Percentiles rank a stretch among this genome's conserved stretches.
Evolutionary conservation across 1,140 invertebrate species (phyloP).

Genomic region (Conus ventricosus): DNA sequence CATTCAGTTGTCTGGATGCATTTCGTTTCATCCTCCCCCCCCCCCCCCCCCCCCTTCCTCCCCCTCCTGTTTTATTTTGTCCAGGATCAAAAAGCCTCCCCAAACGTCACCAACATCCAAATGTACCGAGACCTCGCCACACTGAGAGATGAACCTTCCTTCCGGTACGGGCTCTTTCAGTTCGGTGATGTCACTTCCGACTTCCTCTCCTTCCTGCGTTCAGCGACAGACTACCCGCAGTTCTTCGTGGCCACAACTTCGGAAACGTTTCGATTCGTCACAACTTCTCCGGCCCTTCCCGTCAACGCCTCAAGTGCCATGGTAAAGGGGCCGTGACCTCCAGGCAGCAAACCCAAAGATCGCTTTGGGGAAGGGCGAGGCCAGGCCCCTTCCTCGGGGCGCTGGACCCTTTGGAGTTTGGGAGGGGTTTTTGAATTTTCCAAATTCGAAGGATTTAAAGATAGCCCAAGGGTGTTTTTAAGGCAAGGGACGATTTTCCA

Average conservation of each 20-base stretch:
- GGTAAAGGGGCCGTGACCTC: conserved; percentile 27
- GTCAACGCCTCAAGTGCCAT: not conserved
- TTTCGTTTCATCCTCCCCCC: too few species aligned
- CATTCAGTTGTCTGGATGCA: too few species aligned
- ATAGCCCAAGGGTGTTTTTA: too few species aligned
- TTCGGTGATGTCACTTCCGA: conserved; percentile 30
- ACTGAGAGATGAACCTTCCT: conserved; percentile 35
- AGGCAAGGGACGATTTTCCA: not conserved
- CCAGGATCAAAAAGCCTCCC: not conserved
- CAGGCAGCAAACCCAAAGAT: not conserved
- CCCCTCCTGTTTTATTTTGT: not conserved
- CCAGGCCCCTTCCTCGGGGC: not conserved
- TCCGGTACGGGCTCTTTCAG: conserved; percentile 32
- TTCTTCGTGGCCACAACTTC: conserved; percentile 38
- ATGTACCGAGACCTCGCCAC: conserved; percentile 39
- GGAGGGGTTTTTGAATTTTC: conserved; percentile 27
- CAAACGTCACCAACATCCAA: conserved; percentile 25
- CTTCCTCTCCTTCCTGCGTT: conserved; percentile 41
- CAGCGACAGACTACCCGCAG: not conserved
- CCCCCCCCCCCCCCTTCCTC: not conserved
- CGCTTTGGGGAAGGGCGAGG: not conserved
- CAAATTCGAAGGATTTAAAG: not conserved
- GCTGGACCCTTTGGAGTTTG: conserved; percentile 8
- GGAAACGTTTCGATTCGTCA: not conserved
- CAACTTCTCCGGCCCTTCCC: conserved; percentile 20